Evolutionary conservation across 2,888 invertebrate genomes (phyloP).

Genomic region (Phyllotreta striolata): DNA sequence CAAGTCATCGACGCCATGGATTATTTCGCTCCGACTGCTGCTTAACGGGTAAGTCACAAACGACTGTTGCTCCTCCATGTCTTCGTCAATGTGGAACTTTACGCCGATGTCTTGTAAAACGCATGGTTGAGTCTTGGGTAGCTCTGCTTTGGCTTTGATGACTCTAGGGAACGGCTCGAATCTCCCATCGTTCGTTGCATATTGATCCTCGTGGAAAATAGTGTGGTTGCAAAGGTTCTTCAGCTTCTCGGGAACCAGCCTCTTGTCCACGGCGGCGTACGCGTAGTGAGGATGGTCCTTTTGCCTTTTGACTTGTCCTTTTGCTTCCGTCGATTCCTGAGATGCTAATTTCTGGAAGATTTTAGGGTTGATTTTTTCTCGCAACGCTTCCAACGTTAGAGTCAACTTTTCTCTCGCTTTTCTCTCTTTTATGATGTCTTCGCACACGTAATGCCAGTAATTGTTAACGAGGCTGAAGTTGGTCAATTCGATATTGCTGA

Average conservation of each 20-base stretch:
- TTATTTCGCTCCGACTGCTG: slow-evolving; percentile 24
- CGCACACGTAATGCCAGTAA: slow-evolving; percentile 45
- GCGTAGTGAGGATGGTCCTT: slow-evolving; percentile 22
- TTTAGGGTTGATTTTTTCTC: slow-evolving; percentile 30
- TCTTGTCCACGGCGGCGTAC: slow-evolving; percentile 34
- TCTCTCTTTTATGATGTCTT: slow-evolving; percentile 44
- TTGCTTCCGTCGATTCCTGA: background rate
- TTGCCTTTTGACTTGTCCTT: background rate
- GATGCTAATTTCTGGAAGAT: slow-evolving; percentile 25
- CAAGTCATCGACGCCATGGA: slow-evolving; percentile 25
- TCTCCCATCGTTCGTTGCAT: slow-evolving; percentile 18
- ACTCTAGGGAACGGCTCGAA: slow-evolving; percentile 42
- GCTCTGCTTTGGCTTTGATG: slow-evolving; percentile 36
- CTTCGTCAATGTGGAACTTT: slow-evolving; percentile 36
- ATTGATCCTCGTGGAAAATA: slow-evolving; percentile 15
- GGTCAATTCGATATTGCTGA: slow-evolving; percentile 44
- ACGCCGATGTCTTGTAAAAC: slow-evolving; percentile 44
- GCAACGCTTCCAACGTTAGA: slow-evolving; percentile 39
- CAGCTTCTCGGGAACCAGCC: slow-evolving; percentile 36
- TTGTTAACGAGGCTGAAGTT: slow-evolving; percentile 45
- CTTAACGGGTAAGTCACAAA: slow-evolving; percentile 41
- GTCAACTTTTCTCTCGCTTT: slow-evolving; percentile 43
- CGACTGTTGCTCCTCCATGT: slow-evolving; percentile 35
- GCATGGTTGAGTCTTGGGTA: slow-evolving; percentile 41
- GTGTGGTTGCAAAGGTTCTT: slow-evolving; percentile 18